These are phyloP conservation scores for Drosophila sucinea DNA, from an alignment of 1,140 invertebrate species.

Conservation along the genomic window DNA sequence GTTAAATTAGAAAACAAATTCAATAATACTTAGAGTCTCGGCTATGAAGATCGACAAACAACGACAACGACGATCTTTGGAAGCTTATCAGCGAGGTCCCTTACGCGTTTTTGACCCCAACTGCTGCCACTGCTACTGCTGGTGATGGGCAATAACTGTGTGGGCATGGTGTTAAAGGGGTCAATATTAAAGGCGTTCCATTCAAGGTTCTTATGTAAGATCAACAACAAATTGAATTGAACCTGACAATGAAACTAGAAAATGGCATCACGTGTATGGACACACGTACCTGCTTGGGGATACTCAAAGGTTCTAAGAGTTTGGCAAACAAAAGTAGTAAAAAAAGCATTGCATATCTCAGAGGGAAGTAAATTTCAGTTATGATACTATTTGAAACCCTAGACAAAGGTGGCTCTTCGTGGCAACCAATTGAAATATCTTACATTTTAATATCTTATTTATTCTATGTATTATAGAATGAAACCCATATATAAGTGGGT, in stretches of 20 bases:
- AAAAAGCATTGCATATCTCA: constrained; percentile 3
- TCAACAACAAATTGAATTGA: constrained; percentile 31
- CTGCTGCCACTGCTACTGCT: background rate
- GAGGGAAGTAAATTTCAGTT: background rate
- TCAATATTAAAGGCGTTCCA: constrained; percentile 41
- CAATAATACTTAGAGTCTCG: constrained; percentile 39
- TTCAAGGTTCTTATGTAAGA: constrained; percentile 30
- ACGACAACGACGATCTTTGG: constrained; percentile 1
- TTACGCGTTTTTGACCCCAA: constrained; percentile 67
- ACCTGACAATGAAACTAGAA: constrained; percentile 63
- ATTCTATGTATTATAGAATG: too few species aligned
- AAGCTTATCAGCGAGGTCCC: constrained; percentile 53
- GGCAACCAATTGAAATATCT: too few species aligned
- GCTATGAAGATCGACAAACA: constrained; percentile 5
- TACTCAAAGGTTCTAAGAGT: background rate
- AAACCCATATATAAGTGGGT: too few species aligned
- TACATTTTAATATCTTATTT: too few species aligned
- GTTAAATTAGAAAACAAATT: constrained; percentile 69
- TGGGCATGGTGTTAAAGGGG: constrained; percentile 49
- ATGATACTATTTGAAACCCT: too few species aligned
- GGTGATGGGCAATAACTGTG: constrained; percentile 14
- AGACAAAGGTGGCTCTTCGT: too few species aligned
- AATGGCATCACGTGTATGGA: constrained; percentile 53
- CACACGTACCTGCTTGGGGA: background rate
- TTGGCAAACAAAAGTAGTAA: background rate